Percentiles rank a stretch among this genome's conserved stretches.
These are phyloP conservation scores for Cheumatopsyche charites DNA, from an alignment of 1,140 invertebrate species.

Conservation along the genomic window DNA sequence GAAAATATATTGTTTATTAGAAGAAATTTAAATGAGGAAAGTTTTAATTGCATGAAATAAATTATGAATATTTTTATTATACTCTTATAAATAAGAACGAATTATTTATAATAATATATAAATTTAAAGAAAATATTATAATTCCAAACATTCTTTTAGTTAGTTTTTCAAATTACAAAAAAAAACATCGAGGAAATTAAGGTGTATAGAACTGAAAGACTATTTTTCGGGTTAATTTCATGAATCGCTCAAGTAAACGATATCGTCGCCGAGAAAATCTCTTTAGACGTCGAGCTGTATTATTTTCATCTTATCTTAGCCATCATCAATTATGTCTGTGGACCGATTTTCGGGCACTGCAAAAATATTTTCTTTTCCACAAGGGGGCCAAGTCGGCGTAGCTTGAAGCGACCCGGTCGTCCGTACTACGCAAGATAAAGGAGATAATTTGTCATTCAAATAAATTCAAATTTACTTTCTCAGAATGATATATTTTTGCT, in stretches of 20 bases:
- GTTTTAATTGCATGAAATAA: no score
- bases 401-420: constrained; percentile 4
- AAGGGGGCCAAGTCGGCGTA: neutral
- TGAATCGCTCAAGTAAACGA: neutral
- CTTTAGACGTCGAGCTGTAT: neutral
- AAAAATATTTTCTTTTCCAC: constrained; percentile 21
- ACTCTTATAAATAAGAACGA: neutral
- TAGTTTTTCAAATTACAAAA: neutral
- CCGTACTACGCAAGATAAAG: constrained; percentile 30
- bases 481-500: constrained; percentile 25
- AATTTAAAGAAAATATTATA: neutral
- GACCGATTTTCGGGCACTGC: constrained; percentile 7
- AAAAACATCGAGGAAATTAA: neutral
- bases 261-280: neutral
- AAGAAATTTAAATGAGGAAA: no score
- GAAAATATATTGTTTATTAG: no score
- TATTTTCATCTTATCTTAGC: constrained; percentile 13
- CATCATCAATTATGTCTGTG: constrained; percentile 10
- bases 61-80: no score
- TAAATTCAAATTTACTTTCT: constrained; percentile 38
- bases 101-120: neutral
- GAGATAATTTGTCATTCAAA: constrained; percentile 41
- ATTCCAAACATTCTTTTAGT: neutral
- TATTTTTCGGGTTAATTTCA: constrained; percentile 2
- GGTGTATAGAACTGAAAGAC: neutral